A percentile compares a stretch with the other conserved stretches of the same genome.
Conservation (phyloP, 2,113 vertebrate species). For the Fulmarus glacialis region DNA sequence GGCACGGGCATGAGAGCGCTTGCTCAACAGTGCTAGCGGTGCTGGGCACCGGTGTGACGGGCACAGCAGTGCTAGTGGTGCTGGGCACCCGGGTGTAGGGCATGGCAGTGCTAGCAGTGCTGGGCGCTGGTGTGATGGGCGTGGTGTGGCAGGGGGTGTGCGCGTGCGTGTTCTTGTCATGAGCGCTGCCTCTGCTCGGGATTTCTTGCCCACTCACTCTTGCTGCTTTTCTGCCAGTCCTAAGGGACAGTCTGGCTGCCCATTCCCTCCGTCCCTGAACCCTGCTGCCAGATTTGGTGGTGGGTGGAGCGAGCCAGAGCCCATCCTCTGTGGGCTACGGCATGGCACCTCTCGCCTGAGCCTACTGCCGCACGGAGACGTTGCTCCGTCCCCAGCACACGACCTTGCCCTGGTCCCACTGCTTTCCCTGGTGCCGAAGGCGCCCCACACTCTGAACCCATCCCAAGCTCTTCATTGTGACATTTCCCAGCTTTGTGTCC, state of each 20-base stretch:
- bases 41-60: not conserved
- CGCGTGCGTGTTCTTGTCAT: too few relatives aligned
- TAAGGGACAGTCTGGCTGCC: not conserved
- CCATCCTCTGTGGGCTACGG: not conserved
- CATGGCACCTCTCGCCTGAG: not conserved
- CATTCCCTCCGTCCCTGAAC: not conserved
- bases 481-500: not conserved
- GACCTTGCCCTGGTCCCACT: not conserved
- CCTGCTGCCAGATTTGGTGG: not conserved
- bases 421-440: not conserved
- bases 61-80: not conserved
- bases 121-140: too few relatives aligned
- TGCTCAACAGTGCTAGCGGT: not conserved
- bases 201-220: not conserved
- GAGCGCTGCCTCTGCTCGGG: not conserved
- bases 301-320: not conserved
- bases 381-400: not conserved
- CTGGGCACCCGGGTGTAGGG: not conserved
- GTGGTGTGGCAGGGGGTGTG: not conserved
- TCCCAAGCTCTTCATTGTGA: not conserved
- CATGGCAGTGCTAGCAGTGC: not conserved
- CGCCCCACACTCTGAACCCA: not conserved
- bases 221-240: not conserved
- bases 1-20: not conserved
- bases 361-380: accelerated